Evolutionary conservation across 1,140 invertebrate genomes (phyloP), one percentile per base, ranked within the genome.

Genomic region (Bombus vancouverensis): DNA sequence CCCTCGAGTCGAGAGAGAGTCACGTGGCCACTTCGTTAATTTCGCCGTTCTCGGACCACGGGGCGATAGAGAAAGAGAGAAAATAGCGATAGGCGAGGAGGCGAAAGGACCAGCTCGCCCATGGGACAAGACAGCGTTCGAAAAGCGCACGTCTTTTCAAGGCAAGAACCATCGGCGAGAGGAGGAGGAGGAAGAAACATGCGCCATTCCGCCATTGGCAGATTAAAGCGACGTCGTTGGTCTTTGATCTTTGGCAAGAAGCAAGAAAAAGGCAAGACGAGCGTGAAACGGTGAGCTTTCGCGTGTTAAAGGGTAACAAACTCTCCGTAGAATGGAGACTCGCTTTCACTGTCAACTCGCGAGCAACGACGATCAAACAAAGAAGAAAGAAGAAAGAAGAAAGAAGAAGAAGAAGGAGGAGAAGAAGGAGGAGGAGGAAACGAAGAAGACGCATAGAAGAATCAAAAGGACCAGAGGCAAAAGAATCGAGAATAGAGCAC

Each of bases 171-270:
- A 85, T 70, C 47, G 37, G 53, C 13, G 22, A 37, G 65, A 86
- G 62, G 47, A 59, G 39, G n/a, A 28, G 53, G n/a, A 28, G 62
- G 47, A 59, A 39, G 76, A 82, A 83, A 71, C 78, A 76, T 68
- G 53, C 80, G 53, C 39, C 72, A 73, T 89, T 89, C 83, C 66
- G 86, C 84, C 91, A 92, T 91, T 90, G 92, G 90, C 87, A 92
- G 91, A 93, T 93, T 92, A 92, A 93, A 92, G 88, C 83, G 83
- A 90, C 80, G 62, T 65, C 73, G 57, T 70, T 81, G 68, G 83
- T 78, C 92, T 93, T 92, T 93, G 87, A 91, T 89, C 88, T 86
- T 62, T 57, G 59, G 47, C 39, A 74, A 80, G 77, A 68, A 80
- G 84, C 66, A 73, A 81, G 81, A 77, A 83, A 87, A 85, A 87